Evolutionary conservation across 2,888 invertebrate genomes (phyloP).

Genomic region (Slavum lentiscoides): DNA sequence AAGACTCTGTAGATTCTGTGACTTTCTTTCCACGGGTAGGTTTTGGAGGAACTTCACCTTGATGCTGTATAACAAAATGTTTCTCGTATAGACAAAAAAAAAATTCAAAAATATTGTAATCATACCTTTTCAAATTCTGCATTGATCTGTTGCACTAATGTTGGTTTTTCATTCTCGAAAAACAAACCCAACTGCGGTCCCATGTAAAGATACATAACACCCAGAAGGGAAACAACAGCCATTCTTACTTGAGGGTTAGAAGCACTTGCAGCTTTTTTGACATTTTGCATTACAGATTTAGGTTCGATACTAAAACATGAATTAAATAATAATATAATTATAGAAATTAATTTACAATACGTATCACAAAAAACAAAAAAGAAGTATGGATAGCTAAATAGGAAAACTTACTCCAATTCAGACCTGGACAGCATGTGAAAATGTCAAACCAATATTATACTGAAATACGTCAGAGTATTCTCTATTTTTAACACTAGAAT

Average conservation of each 20-base stretch:
- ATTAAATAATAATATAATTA: constrained; percentile 4
- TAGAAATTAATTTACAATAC: neutral
- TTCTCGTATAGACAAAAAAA: too few relatives aligned
- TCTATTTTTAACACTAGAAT: neutral
- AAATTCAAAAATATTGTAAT: constrained; percentile 1
- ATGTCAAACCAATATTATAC: neutral
- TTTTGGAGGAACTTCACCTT: constrained; percentile 72
- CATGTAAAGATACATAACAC: constrained; percentile 79
- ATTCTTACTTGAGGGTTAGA: constrained; percentile 84
- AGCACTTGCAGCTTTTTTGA: constrained; percentile 81
- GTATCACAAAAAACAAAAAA: constrained; percentile 31
- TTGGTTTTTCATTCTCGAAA: constrained; percentile 85
- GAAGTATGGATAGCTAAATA: neutral
- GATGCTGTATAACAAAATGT: constrained; percentile 60
- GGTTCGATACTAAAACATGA: constrained; percentile 65
- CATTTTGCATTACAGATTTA: constrained; percentile 73
- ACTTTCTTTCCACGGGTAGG: constrained; percentile 56
- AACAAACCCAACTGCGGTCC: constrained; percentile 75
- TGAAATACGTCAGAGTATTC: neutral
- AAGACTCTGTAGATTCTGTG: constrained; percentile 61
- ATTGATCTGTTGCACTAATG: constrained; percentile 80
- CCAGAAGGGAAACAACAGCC: constrained; percentile 74
- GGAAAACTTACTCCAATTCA: constrained; percentile 51
- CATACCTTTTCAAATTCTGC: constrained; percentile 77
- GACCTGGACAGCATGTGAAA: constrained; percentile 40